Conservation (phyloP, 92 coral and sea anemone genomes). For the Umimayanthus chanpuru region DNA sequence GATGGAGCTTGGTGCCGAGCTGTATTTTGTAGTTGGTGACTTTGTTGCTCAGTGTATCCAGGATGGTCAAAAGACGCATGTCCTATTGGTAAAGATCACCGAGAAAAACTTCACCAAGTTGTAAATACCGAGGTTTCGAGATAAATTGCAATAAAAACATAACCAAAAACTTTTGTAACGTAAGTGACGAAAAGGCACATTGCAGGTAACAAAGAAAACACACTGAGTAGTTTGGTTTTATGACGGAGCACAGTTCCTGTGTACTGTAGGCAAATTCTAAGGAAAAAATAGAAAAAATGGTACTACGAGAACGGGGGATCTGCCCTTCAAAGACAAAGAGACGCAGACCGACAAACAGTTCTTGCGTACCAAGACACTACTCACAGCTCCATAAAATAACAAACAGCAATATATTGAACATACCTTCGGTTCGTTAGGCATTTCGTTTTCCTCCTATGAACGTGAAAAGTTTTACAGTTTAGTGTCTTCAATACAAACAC, state of each 20-base stretch:
- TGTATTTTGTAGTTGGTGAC: conserved; percentile 60
- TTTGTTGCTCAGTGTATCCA: conserved; percentile 52
- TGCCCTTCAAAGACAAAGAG: not conserved
- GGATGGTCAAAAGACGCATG: not conserved
- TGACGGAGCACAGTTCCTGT: not conserved
- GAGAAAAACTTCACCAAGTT: not conserved
- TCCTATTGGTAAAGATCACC: not conserved
- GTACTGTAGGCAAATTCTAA: not conserved
- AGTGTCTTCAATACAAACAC: not conserved
- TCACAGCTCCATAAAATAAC: not conserved
- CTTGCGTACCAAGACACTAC: not conserved
- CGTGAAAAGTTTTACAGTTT: not conserved
- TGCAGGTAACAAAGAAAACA: not conserved
- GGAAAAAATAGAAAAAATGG: not conserved
- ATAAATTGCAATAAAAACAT: not conserved
- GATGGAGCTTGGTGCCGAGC: conserved; percentile 65
- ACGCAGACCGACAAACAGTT: not conserved
- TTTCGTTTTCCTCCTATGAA: not conserved
- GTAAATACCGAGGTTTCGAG: not conserved
- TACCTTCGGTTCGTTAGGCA: not conserved
- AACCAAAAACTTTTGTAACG: not conserved
- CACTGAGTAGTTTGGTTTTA: not conserved
- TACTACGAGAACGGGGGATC: not conserved
- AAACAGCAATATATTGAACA: not conserved
- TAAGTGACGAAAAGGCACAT: not conserved